A percentile compares a stretch with the other conserved stretches of the same genome.
Conservation (phyloP, 2,888 invertebrate genomes). For the Dascillus cervinus region DNA sequence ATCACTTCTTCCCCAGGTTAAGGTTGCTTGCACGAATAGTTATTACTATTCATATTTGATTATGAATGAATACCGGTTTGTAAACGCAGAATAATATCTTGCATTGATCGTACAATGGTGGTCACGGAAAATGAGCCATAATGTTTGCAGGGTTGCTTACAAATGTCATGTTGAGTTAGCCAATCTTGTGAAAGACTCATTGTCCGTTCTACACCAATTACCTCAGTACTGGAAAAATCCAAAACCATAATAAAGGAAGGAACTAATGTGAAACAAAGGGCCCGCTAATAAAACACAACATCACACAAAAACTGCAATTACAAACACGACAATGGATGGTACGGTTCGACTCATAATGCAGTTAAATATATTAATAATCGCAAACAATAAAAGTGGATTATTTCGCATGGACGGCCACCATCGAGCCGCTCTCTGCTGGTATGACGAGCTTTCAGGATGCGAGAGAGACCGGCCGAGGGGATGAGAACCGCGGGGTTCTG, state of each 20-base stretch:
- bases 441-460: constrained; percentile 14
- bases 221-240: no score
- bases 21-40: no score
- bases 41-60: no score
- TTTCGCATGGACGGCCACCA: constrained; percentile 35
- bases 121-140: no score
- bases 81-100: no score
- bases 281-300: constrained; percentile 38
- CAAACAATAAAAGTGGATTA: constrained; percentile 42
- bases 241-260: constrained; percentile 35
- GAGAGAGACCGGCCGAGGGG: constrained; percentile 9
- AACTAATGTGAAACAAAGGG: constrained; percentile 40
- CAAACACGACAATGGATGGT: constrained; percentile 36
- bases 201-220: no score
- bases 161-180: no score
- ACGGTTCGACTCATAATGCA: constrained; percentile 34
- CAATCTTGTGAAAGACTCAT: no score
- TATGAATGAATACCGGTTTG: no score
- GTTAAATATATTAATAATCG: constrained; percentile 42
- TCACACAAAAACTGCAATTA: constrained; percentile 39
- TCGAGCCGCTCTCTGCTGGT: constrained; percentile 28
- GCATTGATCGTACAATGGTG: no score
- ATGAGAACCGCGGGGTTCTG: constrained; percentile 16
- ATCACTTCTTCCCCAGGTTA: no score
- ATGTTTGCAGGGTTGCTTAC: no score